Evolutionary conservation across 2,888 invertebrate species (phyloP).

Genomic region (Cephonodes hylas): DNA sequence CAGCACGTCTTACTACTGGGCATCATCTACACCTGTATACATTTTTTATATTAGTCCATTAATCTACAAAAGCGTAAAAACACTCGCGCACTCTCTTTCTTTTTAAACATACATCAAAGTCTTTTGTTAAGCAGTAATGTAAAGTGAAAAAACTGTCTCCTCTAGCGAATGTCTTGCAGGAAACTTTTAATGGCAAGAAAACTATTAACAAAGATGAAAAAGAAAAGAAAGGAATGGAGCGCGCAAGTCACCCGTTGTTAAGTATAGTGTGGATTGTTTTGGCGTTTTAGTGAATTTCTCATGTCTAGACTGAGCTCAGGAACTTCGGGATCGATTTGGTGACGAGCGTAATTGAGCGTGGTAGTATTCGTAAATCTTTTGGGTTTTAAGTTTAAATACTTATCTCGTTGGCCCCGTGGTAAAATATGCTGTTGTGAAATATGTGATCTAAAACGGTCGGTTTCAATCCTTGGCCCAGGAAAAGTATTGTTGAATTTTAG

Average conservation of each 20-base stretch:
- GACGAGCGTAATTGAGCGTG: neutral
- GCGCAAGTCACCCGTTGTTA: neutral
- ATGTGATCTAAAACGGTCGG: no score
- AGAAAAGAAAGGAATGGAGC: neutral
- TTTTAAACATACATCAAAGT: neutral
- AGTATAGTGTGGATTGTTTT: neutral
- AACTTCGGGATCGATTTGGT: neutral
- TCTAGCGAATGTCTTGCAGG: neutral
- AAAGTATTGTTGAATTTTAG: no score
- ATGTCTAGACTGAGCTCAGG: neutral
- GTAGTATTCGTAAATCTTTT: no score
- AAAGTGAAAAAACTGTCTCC: neutral
- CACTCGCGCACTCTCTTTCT: neutral
- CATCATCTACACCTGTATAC: no score
- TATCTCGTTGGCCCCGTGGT: no score
- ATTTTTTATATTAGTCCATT: no score
- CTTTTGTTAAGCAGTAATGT: neutral
- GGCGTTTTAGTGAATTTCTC: neutral
- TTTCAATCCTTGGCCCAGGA: no score
- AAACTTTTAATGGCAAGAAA: constrained; percentile 17
- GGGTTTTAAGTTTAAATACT: no score
- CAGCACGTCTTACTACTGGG: no score
- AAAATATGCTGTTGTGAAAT: constrained; percentile 26
- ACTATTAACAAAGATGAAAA: constrained; percentile 13
- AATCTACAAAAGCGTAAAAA: no score